These are phyloP conservation scores for Mormyrops attenuatus DNA, from an alignment of 2,797 vertebrate genomes.

Conservation along the genomic window DNA sequence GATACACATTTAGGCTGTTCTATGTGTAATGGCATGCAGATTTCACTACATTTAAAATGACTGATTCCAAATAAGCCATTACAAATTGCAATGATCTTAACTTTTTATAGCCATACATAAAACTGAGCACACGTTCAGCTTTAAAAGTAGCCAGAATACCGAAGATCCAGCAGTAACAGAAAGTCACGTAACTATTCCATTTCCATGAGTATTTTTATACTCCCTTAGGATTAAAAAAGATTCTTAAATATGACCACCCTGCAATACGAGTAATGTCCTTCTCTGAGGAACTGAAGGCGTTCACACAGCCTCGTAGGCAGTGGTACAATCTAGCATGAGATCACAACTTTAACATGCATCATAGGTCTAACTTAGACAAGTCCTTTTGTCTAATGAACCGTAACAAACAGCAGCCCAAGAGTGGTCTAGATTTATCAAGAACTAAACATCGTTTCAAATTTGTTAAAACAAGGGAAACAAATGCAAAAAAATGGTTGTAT, in stretches of 20 bases:
- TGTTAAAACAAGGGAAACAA: neutral
- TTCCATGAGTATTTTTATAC: neutral
- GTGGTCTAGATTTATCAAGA: neutral
- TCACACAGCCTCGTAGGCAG: neutral
- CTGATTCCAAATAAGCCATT: neutral
- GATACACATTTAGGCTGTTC: neutral
- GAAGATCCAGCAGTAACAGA: neutral
- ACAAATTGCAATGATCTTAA: neutral
- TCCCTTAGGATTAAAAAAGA: neutral
- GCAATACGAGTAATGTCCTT: neutral
- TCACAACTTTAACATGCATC: neutral
- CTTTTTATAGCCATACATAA: conserved; percentile 57
- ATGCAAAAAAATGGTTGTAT: neutral
- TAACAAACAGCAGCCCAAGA: neutral
- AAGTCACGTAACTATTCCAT: neutral
- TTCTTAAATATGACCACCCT: neutral
- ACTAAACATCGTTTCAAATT: neutral
- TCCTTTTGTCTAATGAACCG: neutral
- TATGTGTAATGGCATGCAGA: conserved; percentile 12
- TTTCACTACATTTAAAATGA: neutral
- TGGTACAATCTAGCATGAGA: neutral
- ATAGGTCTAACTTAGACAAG: neutral
- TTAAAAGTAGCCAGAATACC: conserved; percentile 45
- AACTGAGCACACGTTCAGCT: conserved; percentile 61
- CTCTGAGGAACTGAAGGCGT: neutral